Evolutionary conservation across 2,113 vertebrate species (phyloP), one percentile per base, ranked within the genome.

Genomic region (Bucco capensis): DNA sequence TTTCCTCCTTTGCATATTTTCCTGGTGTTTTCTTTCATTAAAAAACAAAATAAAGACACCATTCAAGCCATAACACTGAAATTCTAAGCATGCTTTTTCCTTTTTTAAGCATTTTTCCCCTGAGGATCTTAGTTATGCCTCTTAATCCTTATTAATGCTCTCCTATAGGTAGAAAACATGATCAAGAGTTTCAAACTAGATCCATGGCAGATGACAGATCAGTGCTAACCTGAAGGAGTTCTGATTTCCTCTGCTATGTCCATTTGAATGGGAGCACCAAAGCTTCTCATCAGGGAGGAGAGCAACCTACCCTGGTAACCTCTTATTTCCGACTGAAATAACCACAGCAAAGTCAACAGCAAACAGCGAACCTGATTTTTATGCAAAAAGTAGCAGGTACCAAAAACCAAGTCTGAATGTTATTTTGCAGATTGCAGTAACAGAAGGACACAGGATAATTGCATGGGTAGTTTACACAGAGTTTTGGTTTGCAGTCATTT

Each of bases 391-490:
- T 11, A 54, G 9, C 23, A 40, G 10, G 21, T 25, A 44, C 49
- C 0, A 1, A 37, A 76, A 80, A 92, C 61, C 0, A 0, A 81
- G 24, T 18, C 2, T 2, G 3, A 19, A 47, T 23, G 51, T 81
- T 44, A 3, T 77, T 92, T 85, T 78, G 40, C 22, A 51, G 62
- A 54, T 3, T 5, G 12, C 3, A 3, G 73, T 66, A 51, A 42
- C 73, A 81, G 60, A 54, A 90, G 35, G 71, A 51, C 25, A 18
- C 21, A 2, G 5, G 42, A 22, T n/a, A 31, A 49, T 21, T 31
- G 4, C 3, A 1, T 0, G 17, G 21, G 19, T 22, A 31, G n/a
- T 47, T 79, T 44, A 30, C 44, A 27, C 16, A 6, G 0, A 1
- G 24, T 37, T 82, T n/a, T 64, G 40, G 25, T 50, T 74, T 50